Base-by-base conservation (phyloP, 2,888 invertebrate species). In the Xiphydria camelus region DNA sequence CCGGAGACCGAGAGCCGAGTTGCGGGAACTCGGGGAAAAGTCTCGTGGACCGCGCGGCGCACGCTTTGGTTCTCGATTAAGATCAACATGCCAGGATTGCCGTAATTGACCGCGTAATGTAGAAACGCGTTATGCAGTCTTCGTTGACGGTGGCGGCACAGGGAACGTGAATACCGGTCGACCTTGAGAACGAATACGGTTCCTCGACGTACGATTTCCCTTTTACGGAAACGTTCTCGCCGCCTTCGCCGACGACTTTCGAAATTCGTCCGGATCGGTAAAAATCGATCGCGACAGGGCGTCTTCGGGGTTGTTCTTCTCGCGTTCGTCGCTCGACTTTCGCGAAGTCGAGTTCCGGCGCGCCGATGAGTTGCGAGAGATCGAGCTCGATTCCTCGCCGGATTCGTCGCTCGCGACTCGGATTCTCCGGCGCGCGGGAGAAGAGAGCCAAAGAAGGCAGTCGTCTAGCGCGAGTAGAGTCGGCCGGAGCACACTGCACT, bases 121-220 rank as follows among this genome's bases (percentile, higher is more conserved):
- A 68, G 66, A 68, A 68, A 64, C 63, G 64, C 68, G 66, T 66
- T 67, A 66, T 66, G 68, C 66, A 62, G 66, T 58, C 46, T 52
- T 48, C 58, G n/a, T n/a, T n/a, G n/a, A n/a, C n/a, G n/a, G n/a
- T n/a, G n/a, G n/a, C n/a, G n/a, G n/a, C n/a, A 53, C 41, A 54
- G 53, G 46, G 43, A 60, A 51, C 51, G 55, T 58, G 59, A 52
- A 61, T 64, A 67, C 70, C 57, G 67, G 70, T 69, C 66, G 70
- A 66, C 70, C 70, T 70, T 70, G 70, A 68, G 67, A 66, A 67
- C 63, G 58, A 60, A 70, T 62, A 63, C 57, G 65, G 69, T 69
- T 67, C 62, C 61, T 68, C 49, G 57, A 62, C 52, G 53, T 40
- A 47, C 50, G 51, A 61, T 63, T 64, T 63, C 62, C 66, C 65